These are phyloP conservation scores for Caiman crocodilus DNA, from an alignment of 2,797 vertebrate genomes.

Conservation along the genomic window DNA sequence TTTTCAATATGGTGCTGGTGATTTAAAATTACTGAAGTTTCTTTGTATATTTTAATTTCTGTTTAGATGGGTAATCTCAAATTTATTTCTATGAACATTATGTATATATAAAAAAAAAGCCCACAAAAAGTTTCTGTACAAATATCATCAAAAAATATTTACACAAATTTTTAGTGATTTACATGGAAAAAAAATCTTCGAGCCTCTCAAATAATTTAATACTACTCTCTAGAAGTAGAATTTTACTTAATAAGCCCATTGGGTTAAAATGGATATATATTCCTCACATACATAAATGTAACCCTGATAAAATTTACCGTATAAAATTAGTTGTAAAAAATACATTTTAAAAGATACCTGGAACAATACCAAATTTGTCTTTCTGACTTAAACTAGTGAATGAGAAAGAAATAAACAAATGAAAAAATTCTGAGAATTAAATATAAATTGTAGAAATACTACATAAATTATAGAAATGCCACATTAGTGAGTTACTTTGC, in stretches of 20 bases:
- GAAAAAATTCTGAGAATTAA: background rate
- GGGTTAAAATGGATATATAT: background rate
- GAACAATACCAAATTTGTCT: background rate
- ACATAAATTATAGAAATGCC: background rate
- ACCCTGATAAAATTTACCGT: background rate
- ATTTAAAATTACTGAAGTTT: background rate
- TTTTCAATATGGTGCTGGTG: background rate
- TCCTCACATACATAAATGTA: background rate
- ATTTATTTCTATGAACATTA: background rate
- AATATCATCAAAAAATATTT: background rate
- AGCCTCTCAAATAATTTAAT: constrained; percentile 74
- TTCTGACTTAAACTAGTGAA: background rate
- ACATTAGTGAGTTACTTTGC: background rate
- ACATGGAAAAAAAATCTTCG: constrained; percentile 35
- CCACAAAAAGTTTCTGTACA: background rate
- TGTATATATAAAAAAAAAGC: background rate
- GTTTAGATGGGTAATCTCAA: background rate
- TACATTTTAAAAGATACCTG: background rate
- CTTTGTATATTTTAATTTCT: background rate
- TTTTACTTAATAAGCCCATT: constrained; percentile 20
- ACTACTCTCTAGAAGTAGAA: constrained; percentile 76
- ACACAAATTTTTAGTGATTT: constrained; percentile 13
- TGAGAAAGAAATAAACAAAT: background rate
- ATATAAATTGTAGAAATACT: background rate
- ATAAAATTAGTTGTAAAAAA: background rate